Evolutionary conservation across 2,113 vertebrate genomes (phyloP).

Genomic region (Phodopus roborovskii): DNA sequence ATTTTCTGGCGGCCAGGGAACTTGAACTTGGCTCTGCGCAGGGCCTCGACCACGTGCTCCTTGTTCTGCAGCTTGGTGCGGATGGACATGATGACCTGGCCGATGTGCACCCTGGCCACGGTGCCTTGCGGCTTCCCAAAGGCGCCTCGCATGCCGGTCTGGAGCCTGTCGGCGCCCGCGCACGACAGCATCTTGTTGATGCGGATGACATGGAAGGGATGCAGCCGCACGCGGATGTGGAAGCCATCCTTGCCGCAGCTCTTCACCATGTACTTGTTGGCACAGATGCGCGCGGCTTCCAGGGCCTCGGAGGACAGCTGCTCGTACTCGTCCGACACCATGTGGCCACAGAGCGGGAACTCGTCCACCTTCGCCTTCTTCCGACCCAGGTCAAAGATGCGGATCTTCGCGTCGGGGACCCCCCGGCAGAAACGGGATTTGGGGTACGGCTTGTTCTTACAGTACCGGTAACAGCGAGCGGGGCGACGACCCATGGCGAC

Average conservation of each 20-base stretch:
- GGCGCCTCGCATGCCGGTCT: slow-evolving; percentile 95
- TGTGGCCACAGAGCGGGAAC: slow-evolving; percentile 94
- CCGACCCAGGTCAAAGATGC: slow-evolving; percentile 95
- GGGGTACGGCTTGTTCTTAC: slow-evolving; percentile 95
- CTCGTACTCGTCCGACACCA: slow-evolving; percentile 96
- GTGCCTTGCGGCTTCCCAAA: slow-evolving; percentile 95
- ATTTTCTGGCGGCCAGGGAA: slow-evolving; percentile 96
- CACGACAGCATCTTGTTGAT: slow-evolving; percentile 98
- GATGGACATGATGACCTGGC: slow-evolving; percentile 96
- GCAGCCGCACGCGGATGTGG: slow-evolving; percentile 95
- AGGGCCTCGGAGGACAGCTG: slow-evolving; percentile 95
- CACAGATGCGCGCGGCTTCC: slow-evolving; percentile 93
- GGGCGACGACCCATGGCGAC: slow-evolving; percentile 63
- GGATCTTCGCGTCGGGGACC: slow-evolving; percentile 95
- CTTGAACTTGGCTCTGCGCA: slow-evolving; percentile 95
- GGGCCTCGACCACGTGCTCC: slow-evolving; percentile 93
- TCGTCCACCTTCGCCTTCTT: slow-evolving; percentile 97
- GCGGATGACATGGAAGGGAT: slow-evolving; percentile 96
- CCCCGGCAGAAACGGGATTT: slow-evolving; percentile 96
- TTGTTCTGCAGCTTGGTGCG: slow-evolving; percentile 95
- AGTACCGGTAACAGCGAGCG: slow-evolving; percentile 89
- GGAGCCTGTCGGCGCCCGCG: slow-evolving; percentile 93
- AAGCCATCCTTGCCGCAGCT: slow-evolving; percentile 96
- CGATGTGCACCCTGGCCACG: slow-evolving; percentile 92
- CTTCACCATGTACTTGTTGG: slow-evolving; percentile 97